Conservation (phyloP, 2,797 vertebrate genomes). For the Peromyscus nudipes region DNA sequence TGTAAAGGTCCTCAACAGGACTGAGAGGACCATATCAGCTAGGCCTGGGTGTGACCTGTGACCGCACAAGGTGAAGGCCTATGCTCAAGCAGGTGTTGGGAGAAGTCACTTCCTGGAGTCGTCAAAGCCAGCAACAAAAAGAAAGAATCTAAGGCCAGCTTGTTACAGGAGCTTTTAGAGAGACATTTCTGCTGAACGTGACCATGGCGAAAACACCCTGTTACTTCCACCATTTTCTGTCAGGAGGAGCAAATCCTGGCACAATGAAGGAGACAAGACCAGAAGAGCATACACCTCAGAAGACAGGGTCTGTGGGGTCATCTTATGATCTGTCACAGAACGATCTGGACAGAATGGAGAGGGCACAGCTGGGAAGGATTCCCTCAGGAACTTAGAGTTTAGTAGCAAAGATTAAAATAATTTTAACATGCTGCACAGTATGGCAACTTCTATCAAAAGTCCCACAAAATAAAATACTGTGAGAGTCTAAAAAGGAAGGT, state of each 20-base stretch:
- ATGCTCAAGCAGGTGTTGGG: neutral
- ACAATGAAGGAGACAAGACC: neutral
- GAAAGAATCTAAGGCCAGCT: neutral
- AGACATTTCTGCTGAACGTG: neutral
- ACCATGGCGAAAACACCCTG: neutral
- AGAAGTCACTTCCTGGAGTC: neutral
- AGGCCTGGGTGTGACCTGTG: neutral
- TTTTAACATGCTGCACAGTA: neutral
- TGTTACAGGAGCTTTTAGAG: neutral
- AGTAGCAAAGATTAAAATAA: slow-evolving; percentile 42
- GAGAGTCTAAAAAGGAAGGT: slow-evolving; percentile 29
- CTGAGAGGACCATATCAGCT: neutral
- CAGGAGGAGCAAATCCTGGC: neutral
- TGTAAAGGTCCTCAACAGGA: neutral
- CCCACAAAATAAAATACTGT: slow-evolving; percentile 3
- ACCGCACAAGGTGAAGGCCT: neutral
- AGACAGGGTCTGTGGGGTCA: neutral
- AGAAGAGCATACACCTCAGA: neutral
- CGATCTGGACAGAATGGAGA: neutral
- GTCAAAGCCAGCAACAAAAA: slow-evolving; percentile 32
- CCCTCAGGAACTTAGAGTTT: neutral
- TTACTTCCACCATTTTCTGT: neutral
- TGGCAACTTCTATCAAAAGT: slow-evolving; percentile 11
- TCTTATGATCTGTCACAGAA: neutral
- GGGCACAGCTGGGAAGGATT: neutral